Conservation (phyloP, 2,113 vertebrate species). For the Lycocorax pyrrhopterus region DNA sequence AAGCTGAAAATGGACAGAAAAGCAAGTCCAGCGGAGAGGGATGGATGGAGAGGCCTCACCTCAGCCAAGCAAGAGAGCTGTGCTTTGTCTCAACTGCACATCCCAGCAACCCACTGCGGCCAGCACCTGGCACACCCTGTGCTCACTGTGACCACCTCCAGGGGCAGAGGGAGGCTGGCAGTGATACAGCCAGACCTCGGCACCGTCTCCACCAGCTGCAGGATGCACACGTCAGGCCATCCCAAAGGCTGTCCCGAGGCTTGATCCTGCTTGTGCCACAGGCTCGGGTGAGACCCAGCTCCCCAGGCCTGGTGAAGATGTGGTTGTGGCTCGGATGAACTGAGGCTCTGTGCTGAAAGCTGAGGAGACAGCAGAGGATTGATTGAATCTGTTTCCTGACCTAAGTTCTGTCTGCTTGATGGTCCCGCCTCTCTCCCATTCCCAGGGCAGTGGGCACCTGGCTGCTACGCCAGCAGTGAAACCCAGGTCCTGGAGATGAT, state of each 20-base stretch:
- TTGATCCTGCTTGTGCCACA: background rate
- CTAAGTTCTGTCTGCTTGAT: background rate
- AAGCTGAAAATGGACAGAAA: background rate
- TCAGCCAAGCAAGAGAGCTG: background rate
- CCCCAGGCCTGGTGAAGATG: background rate
- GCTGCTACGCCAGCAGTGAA: background rate
- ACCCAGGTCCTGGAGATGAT: background rate
- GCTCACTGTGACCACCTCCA: background rate
- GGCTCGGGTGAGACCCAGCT: rapidly evolving
- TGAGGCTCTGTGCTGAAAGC: background rate
- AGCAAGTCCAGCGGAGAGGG: no score
- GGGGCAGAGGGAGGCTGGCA: background rate
- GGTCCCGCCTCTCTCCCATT: background rate
- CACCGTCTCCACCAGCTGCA: background rate
- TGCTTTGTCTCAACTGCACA: background rate
- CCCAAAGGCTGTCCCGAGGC: background rate
- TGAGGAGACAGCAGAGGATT: background rate
- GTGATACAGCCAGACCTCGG: background rate
- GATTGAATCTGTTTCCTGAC: background rate
- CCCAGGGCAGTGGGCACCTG: background rate
- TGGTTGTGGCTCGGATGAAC: background rate
- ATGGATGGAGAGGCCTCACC: background rate
- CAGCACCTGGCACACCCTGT: rapidly evolving
- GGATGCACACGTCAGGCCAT: background rate
- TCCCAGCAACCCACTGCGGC: background rate